Evolutionary conservation across 2,113 vertebrate species (phyloP).

Genomic region (Pangasianodon gigas): DNA sequence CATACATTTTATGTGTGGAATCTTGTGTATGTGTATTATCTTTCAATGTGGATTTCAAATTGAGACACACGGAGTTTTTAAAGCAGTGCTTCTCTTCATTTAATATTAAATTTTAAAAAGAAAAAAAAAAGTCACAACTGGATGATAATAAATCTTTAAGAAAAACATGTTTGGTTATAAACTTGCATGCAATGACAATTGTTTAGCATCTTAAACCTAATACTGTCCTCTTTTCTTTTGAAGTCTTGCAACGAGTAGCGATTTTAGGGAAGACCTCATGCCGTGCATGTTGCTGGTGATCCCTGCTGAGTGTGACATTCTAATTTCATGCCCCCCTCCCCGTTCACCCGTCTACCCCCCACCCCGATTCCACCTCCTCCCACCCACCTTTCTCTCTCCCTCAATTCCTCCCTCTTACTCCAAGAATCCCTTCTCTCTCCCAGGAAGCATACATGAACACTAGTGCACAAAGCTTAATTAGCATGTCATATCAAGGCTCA

Average conservation of each 20-base stretch:
- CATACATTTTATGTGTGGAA: background rate
- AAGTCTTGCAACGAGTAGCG: conserved; percentile 31
- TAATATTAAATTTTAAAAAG: background rate
- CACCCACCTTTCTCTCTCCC: background rate
- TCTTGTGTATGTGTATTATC: background rate
- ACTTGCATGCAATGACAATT: conserved; percentile 10
- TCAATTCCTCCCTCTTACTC: background rate
- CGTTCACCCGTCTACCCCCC: background rate
- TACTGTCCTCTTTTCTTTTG: conserved; percentile 30
- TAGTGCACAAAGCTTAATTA: conserved; percentile 56
- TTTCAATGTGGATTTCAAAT: background rate
- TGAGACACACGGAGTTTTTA: background rate
- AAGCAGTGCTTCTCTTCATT: background rate
- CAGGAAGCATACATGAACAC: conserved; percentile 44
- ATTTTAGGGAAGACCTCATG: conserved; percentile 52
- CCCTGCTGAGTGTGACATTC: conserved; percentile 59
- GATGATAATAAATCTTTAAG: background rate
- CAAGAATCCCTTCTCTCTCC: conserved; percentile 38
- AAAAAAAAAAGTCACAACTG: background rate
- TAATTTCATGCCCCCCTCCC: conserved; percentile 54
- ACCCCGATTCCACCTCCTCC: background rate
- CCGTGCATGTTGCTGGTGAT: conserved; percentile 55
- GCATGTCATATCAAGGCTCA: conserved; percentile 56
- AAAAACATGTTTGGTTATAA: conserved; percentile 7
- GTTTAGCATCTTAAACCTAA: conserved; percentile 26